Conservation (phyloP, 2,888 invertebrate genomes). For the Neria commutata region DNA sequence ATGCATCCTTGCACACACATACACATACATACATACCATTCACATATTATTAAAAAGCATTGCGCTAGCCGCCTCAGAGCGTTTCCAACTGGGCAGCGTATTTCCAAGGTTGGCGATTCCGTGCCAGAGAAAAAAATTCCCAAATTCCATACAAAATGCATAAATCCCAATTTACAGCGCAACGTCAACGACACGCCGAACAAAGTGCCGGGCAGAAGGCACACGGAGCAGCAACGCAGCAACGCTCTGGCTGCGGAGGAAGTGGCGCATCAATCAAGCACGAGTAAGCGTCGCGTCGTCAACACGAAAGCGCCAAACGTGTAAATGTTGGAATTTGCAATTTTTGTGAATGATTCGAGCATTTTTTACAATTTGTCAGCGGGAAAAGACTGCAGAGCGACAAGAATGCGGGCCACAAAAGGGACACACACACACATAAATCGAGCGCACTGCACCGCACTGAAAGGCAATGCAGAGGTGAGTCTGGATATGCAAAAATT, state of each 20-base stretch:
- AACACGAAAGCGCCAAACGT: not conserved
- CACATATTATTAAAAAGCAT: too few species aligned
- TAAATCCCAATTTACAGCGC: not conserved
- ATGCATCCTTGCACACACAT: too few species aligned
- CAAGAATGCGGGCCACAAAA: too few species aligned
- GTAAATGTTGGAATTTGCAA: constrained; percentile 16
- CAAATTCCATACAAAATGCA: not conserved
- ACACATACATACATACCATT: not conserved
- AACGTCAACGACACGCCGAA: not conserved
- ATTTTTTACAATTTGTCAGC: not conserved
- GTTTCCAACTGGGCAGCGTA: too few species aligned
- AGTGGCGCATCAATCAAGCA: constrained; percentile 16
- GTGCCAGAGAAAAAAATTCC: too few species aligned
- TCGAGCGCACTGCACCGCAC: not conserved
- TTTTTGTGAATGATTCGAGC: constrained; percentile 21
- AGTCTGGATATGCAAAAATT: constrained; percentile 24
- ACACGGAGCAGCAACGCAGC: too few species aligned
- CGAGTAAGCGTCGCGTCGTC: constrained; percentile 16
- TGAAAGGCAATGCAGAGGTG: too few species aligned
- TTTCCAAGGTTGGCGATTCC: too few species aligned
- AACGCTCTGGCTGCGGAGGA: too few species aligned
- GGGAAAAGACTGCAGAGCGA: too few species aligned
- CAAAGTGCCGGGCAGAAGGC: not conserved
- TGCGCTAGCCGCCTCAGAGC: too few species aligned
- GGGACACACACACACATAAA: too few species aligned